Base-by-base conservation (phyloP, 1,140 invertebrate genomes). In the Adoxophyes honmai region DNA sequence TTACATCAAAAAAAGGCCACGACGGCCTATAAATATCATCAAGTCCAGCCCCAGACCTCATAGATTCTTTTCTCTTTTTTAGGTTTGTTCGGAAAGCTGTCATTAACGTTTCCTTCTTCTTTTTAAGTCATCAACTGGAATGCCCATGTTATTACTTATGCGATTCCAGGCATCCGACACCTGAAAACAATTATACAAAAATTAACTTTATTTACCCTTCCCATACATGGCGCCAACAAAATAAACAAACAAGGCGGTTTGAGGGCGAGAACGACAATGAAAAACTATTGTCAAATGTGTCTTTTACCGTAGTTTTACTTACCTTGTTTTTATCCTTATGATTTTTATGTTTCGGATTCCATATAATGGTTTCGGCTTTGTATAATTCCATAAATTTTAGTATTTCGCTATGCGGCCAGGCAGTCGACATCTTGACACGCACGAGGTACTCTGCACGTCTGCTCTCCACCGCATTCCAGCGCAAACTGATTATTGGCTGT, bases 171-270 rank as follows among this genome's bases (percentile, higher is more conserved):
- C 28, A 14, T 37, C 34, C 3, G 2, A 15, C 1, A 52, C 55
- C 55, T 38, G 52, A 61, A 64, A 57, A 38, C 14, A 21, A 63
- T 52, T 52, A 16, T 16, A 42, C 13, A n/a, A n/a, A n/a, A n/a
- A n/a, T n/a, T n/a, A n/a, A n/a, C n/a, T n/a, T n/a, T n/a, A n/a
- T n/a, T n/a, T n/a, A n/a, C n/a, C n/a, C n/a, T n/a, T n/a, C n/a
- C n/a, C n/a, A n/a, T n/a, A n/a, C n/a, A n/a, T n/a, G n/a, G n/a
- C n/a, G n/a, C n/a, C n/a, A n/a, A n/a, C n/a, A n/a, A n/a, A n/a
- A n/a, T n/a, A n/a, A n/a, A n/a, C n/a, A n/a, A n/a, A n/a, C n/a
- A n/a, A n/a, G n/a, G n/a, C n/a, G n/a, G n/a, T n/a, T n/a, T n/a
- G n/a, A n/a, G n/a, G n/a, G n/a, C n/a, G n/a, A n/a, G n/a, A n/a